Conservation (phyloP, 2,113 vertebrate species). For the Gyps fulvus region DNA sequence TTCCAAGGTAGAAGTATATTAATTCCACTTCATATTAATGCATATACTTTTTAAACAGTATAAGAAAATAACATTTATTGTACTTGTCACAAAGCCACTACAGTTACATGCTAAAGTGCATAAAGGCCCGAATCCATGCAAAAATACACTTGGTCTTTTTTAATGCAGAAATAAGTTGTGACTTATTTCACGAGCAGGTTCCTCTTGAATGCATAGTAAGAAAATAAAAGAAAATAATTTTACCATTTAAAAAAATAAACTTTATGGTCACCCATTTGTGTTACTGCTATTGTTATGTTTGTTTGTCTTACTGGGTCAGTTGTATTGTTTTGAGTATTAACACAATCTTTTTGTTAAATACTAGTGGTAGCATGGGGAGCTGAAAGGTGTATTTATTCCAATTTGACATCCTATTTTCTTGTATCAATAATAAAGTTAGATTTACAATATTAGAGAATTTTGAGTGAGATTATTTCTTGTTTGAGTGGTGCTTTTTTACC, state of each 20-base stretch:
- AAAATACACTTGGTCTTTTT: not conserved
- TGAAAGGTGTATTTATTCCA: not conserved
- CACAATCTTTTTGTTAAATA: not conserved
- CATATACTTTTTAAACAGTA: not conserved
- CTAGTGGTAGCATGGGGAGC: rapidly evolving
- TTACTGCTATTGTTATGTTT: not conserved
- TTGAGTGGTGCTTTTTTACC: not conserved
- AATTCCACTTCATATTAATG: not conserved
- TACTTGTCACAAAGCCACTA: not conserved
- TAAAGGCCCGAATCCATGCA: not conserved
- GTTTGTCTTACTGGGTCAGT: not conserved
- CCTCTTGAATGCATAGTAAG: not conserved
- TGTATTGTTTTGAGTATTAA: not conserved
- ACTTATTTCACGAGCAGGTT: not conserved
- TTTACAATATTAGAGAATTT: not conserved
- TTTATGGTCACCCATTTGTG: not conserved
- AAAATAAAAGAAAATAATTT: not conserved
- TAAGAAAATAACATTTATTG: not conserved
- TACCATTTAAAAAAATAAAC: not conserved
- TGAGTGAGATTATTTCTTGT: not conserved
- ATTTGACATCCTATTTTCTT: not conserved
- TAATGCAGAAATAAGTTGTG: not conserved
- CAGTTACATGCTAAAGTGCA: not conserved
- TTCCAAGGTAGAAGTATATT: not conserved
- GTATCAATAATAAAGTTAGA: not conserved